Conservation (phyloP, 1,140 invertebrate species). For the Drosophila auraria region DNA sequence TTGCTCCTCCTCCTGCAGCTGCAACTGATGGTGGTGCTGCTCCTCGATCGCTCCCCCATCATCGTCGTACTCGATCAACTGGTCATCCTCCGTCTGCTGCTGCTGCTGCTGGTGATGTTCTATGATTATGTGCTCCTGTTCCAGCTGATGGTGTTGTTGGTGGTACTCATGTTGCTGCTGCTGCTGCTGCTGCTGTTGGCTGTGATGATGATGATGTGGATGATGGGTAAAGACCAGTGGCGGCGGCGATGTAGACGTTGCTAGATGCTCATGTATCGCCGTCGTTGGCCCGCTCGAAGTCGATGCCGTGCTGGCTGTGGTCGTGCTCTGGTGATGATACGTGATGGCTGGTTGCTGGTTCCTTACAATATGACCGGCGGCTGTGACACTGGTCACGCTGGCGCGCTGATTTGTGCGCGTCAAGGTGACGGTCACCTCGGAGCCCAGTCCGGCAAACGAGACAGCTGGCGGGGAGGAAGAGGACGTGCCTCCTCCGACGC, state of each 20-base stretch:
- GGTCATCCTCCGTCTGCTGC: constrained; percentile 61
- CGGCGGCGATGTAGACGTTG: constrained; percentile 64
- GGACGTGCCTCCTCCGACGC: constrained; percentile 26
- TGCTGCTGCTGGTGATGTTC: constrained; percentile 62
- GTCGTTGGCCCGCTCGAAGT: constrained; percentile 39
- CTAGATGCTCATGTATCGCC: constrained; percentile 62
- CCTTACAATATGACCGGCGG: constrained; percentile 84
- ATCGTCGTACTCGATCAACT: constrained; percentile 68
- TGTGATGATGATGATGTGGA: constrained; percentile 56
- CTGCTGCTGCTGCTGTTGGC: constrained; percentile 35
- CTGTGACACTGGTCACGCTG: constrained; percentile 67
- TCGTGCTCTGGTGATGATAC: constrained; percentile 63
- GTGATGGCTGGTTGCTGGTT: constrained; percentile 66
- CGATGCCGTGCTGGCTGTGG: constrained; percentile 52
- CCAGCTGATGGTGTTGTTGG: constrained; percentile 66
- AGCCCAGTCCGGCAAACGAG: constrained; percentile 80
- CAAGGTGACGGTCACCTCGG: constrained; percentile 81
- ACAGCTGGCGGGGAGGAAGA: constrained; percentile 58
- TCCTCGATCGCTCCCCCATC: constrained; percentile 68
- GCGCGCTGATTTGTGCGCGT: constrained; percentile 76
- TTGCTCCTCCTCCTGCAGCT: constrained; percentile 63
- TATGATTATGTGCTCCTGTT: constrained; percentile 70
- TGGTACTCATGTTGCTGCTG: constrained; percentile 55
- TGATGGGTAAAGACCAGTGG: constrained; percentile 67
- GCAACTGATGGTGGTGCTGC: constrained; percentile 65